Evolutionary conservation across 2,113 vertebrate genomes (phyloP).

Genomic region (Rattus norvegicus): DNA sequence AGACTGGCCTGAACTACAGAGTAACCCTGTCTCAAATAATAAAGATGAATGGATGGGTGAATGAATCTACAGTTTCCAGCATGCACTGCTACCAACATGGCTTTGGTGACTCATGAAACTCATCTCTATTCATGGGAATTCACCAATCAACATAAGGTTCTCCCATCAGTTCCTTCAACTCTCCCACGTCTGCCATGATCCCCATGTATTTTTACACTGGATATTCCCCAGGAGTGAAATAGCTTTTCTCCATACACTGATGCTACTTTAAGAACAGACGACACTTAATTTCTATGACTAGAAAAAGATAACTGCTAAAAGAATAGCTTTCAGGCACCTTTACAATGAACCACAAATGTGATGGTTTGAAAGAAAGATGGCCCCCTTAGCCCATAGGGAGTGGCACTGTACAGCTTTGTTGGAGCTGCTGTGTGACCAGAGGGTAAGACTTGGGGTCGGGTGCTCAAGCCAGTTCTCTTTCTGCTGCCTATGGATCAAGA

Average conservation of each 20-base stretch:
- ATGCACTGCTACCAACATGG: too few species aligned
- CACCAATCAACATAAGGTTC: background rate
- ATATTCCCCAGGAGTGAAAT: background rate
- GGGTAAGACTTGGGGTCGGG: too few species aligned
- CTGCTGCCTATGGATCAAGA: too few species aligned
- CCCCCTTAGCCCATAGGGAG: too few species aligned
- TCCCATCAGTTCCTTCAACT: background rate
- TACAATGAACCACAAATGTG: background rate
- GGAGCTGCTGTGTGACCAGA: too few species aligned
- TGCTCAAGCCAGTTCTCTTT: too few species aligned
- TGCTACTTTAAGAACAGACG: background rate
- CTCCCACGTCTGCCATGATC: background rate
- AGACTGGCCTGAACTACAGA: background rate
- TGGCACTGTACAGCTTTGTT: too few species aligned
- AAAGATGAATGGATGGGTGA: background rate
- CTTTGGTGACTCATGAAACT: too few species aligned
- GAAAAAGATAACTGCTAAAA: background rate
- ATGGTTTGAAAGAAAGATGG: too few species aligned
- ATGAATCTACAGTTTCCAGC: background rate
- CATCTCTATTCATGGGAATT: background rate
- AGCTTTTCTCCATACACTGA: background rate
- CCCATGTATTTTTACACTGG: background rate
- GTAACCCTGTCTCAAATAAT: background rate
- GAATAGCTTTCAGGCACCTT: slow-evolving; percentile 7
- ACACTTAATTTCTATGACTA: slow-evolving; percentile 2